phyloP scores from a whole-genome alignment of 1,140 invertebrate species.

The Lepidurus apus region DNA sequence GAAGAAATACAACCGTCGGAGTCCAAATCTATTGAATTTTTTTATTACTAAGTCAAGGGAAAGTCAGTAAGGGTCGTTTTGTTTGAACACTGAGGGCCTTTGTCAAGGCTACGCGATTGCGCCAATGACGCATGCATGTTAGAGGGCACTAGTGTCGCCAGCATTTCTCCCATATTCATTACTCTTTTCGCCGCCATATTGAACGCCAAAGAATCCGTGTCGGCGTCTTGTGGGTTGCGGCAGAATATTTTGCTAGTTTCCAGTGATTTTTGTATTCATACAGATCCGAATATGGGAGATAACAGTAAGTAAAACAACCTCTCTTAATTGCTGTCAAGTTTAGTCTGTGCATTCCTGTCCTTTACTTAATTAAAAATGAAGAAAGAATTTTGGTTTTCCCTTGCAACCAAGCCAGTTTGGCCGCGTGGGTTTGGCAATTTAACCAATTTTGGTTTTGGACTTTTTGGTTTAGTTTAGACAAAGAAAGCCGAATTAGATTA shows the following conservation, averaged over 20 bases:
- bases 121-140: too few species aligned
- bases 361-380: neutral
- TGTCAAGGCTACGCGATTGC: too few species aligned
- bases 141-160: neutral
- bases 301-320: neutral
- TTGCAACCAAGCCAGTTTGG: too few species aligned
- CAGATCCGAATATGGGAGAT: neutral
- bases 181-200: neutral
- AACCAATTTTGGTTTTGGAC: too few species aligned
- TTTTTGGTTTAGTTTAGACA: too few species aligned
- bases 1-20: conserved; percentile 1
- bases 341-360: neutral
- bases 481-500: too few species aligned
- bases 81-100: too few species aligned
- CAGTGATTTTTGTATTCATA: neutral
- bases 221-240: neutral
- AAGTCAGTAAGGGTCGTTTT: neutral
- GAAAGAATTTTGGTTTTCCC: neutral
- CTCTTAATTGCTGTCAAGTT: neutral
- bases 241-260: neutral
- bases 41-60: neutral
- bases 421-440: too few species aligned
- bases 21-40: neutral
- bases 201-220: neutral
- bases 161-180: neutral